Evolutionary conservation across 2,888 invertebrate species (phyloP).

Genomic region (Drosophila anomelani): DNA sequence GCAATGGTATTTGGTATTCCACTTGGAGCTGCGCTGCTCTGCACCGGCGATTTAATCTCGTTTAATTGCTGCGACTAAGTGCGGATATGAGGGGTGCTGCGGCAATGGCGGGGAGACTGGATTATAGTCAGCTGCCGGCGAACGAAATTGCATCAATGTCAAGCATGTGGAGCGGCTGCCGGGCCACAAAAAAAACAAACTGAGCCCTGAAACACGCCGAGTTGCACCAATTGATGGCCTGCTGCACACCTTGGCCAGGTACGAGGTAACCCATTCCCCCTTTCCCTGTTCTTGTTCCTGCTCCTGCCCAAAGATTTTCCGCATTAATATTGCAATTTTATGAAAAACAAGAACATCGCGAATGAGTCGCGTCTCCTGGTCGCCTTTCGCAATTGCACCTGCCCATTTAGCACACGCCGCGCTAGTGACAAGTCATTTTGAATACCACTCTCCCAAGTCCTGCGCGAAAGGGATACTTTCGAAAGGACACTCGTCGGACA

Average conservation of each 20-base stretch:
- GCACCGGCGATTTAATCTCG: conserved; percentile 76
- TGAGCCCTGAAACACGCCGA: conserved; percentile 12
- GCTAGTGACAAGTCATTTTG: conserved; percentile 34
- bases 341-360: conserved; percentile 48
- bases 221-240: conserved; percentile 45
- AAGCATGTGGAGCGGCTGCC: conserved; percentile 39
- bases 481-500: conserved; percentile 6
- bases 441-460: conserved; percentile 11
- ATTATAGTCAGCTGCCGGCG: conserved; percentile 56
- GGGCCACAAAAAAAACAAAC: conserved; percentile 9
- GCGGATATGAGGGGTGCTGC: conserved; percentile 8
- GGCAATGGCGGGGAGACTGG: not conserved
- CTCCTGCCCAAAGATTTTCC: conserved; percentile 67
- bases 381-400: conserved; percentile 42
- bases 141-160: conserved; percentile 66
- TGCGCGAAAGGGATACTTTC: conserved; percentile 11
- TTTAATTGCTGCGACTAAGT: conserved; percentile 62
- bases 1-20: conserved; percentile 63
- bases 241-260: conserved; percentile 45
- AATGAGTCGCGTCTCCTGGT: conserved; percentile 25
- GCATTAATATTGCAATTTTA: conserved; percentile 58
- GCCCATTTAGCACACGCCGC: conserved; percentile 37
- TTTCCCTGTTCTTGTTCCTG: not conserved
- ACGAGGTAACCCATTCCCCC: not conserved
- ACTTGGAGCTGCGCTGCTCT: conserved; percentile 67